Percentiles rank a stretch among this genome's conserved stretches.
Conservation (phyloP, 2,113 vertebrate genomes). For the Saccopteryx bilineata region DNA sequence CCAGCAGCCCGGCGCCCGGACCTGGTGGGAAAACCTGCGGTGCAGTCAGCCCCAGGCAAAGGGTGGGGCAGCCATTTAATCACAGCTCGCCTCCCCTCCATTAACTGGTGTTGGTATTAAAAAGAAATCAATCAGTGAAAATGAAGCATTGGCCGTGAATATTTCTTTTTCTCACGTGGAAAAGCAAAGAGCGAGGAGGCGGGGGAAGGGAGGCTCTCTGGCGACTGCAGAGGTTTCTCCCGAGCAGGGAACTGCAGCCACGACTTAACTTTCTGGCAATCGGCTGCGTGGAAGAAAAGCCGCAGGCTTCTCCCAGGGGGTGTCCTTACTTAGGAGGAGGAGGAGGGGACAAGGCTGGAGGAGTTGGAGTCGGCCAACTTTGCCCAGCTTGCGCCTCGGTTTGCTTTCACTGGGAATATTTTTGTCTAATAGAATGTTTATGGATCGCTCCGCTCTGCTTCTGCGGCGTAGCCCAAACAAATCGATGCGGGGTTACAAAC, state of each 20-base stretch:
- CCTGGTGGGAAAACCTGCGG: not conserved
- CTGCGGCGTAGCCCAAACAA: conserved; percentile 82
- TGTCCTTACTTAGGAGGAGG: not conserved
- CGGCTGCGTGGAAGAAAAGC: conserved; percentile 32
- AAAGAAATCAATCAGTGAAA: conserved; percentile 80
- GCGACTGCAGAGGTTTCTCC: conserved; percentile 50
- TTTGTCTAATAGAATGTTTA: conserved; percentile 82
- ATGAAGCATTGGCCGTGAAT: conserved; percentile 67
- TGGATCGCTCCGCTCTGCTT: conserved; percentile 75
- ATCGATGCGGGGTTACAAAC: conserved; percentile 77
- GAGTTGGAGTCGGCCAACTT: conserved; percentile 28
- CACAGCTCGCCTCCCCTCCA: conserved; percentile 58
- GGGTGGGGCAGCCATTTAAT: conserved; percentile 59
- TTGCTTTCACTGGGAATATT: conserved; percentile 77
- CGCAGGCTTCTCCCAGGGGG: conserved; percentile 59
- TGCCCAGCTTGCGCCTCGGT: conserved; percentile 6
- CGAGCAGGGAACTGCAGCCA: not conserved
- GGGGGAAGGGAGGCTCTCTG: not conserved
- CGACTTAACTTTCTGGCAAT: conserved; percentile 58
- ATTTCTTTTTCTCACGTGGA: conserved; percentile 45
- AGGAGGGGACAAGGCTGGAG: not conserved
- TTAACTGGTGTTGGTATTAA: conserved; percentile 77
- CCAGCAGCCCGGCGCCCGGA: not conserved
- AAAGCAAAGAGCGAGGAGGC: conserved; percentile 44
- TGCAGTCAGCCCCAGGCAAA: conserved; percentile 46